Conservation (phyloP, 2,113 vertebrate species). For the Cololabis saira region DNA sequence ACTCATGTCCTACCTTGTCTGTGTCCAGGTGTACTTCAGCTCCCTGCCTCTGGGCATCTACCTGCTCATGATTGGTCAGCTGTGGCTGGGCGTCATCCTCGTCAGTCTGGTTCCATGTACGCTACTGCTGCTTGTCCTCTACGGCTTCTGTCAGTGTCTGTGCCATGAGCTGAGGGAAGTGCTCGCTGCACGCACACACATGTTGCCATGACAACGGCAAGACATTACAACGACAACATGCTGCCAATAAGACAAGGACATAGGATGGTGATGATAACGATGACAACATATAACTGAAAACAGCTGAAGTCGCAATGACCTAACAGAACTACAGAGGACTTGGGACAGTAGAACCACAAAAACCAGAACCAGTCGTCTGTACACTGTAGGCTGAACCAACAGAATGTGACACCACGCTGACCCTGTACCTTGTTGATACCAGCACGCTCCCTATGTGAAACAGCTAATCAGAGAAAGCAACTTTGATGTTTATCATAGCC, state of each 20-base stretch:
- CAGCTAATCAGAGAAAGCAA: background rate
- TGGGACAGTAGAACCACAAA: background rate
- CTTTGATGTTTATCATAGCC: no score
- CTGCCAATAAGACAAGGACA: background rate
- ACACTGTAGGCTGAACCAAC: background rate
- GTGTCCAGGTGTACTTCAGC: constrained; percentile 84
- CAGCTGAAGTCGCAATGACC: background rate
- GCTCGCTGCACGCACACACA: constrained; percentile 68
- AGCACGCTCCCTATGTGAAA: constrained; percentile 25
- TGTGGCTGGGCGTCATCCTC: constrained; percentile 84
- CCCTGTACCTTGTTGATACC: constrained; percentile 32
- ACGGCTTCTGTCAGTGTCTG: constrained; percentile 89
- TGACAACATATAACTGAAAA: no score
- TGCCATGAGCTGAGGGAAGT: constrained; percentile 84
- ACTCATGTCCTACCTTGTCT: background rate
- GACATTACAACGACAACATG: background rate
- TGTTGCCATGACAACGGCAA: constrained; percentile 29
- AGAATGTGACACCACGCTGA: constrained; percentile 9
- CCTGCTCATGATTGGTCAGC: constrained; percentile 88
- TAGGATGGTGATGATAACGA: background rate
- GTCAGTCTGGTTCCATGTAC: constrained; percentile 90
- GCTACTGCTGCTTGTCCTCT: constrained; percentile 86
- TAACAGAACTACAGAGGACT: background rate
- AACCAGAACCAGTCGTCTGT: background rate
- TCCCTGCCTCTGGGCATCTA: constrained; percentile 90